Percentiles rank a stretch among this genome's conserved stretches.
Conservation (phyloP, 37 sponge, comb jelly and placozoan genomes). For the Tethya wilhelma region DNA sequence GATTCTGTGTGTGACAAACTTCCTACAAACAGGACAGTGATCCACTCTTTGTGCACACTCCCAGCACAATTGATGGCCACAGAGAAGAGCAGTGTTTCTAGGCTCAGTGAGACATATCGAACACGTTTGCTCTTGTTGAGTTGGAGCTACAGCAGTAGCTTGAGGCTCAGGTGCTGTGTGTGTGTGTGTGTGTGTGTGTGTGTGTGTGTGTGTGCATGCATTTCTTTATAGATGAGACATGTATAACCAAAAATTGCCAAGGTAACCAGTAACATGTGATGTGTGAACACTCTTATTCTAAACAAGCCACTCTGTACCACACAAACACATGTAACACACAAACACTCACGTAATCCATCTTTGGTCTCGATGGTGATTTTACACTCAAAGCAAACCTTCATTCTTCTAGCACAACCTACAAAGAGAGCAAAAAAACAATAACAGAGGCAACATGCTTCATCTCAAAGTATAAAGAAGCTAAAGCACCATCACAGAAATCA, state of each 20-base stretch:
- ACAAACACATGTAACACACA: background rate
- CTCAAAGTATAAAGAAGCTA: no score
- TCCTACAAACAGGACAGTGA: conserved; percentile 82
- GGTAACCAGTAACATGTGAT: background rate
- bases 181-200: conserved; percentile 20
- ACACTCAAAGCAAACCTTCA: conserved; percentile 68
- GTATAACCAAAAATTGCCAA: no score
- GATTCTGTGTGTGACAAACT: conserved; percentile 80
- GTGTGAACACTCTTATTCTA: background rate
- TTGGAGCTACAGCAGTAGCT: background rate
- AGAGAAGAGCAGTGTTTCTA: conserved; percentile 79
- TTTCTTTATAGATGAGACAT: background rate
- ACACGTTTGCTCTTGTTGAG: conserved; percentile 23
- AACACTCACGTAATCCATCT: conserved; percentile 54
- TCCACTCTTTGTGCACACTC: conserved; percentile 80
- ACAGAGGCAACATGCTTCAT: background rate
- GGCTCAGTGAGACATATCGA: conserved; percentile 73
- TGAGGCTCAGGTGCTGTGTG: conserved; percentile 6
- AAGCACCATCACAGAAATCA: no score
- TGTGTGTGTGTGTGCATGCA: conserved; percentile 1
- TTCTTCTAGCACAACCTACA: conserved; percentile 63
- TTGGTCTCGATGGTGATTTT: conserved; percentile 37
- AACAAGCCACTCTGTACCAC: background rate
- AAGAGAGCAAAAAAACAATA: background rate
- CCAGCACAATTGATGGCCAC: conserved; percentile 87